Conservation (phyloP, 35 echinoderm and acorn worm species). For the Amphiura filiformis region DNA sequence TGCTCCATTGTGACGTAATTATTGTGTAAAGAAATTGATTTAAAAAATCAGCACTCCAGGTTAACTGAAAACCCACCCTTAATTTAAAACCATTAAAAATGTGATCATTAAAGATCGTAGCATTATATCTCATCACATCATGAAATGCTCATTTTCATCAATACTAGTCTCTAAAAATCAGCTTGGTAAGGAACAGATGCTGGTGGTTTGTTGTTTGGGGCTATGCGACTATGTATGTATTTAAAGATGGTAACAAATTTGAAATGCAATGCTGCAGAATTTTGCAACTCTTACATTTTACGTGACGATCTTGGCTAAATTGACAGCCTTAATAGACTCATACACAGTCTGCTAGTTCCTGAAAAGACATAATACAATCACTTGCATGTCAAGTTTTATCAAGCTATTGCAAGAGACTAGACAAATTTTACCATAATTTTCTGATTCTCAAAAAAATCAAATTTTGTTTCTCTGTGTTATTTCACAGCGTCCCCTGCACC, state of each 20-base stretch:
- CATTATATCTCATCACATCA: not conserved
- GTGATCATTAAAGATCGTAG: not conserved
- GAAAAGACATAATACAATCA: not conserved
- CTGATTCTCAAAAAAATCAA: not conserved
- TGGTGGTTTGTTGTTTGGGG: not conserved
- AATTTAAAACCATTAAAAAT: not conserved
- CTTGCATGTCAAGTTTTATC: not conserved
- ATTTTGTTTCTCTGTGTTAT: not conserved
- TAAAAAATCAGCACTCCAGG: not conserved
- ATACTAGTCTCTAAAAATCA: not conserved
- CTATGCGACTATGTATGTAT: not conserved
- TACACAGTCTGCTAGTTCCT: not conserved
- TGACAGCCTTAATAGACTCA: no score
- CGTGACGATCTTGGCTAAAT: not conserved
- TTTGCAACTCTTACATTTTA: no score
- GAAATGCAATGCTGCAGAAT: not conserved
- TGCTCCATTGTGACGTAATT: not conserved
- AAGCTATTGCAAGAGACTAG: conserved; percentile 1
- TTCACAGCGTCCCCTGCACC: conserved; percentile 5
- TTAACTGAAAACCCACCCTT: conserved; percentile 6
- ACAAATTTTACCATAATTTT: not conserved
- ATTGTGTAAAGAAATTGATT: no score
- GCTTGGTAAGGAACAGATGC: not conserved
- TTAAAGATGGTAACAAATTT: not conserved
- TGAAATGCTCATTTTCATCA: not conserved